Base-by-base conservation (phyloP, 2,888 invertebrate species). In the Drosophila demipolita region DNA sequence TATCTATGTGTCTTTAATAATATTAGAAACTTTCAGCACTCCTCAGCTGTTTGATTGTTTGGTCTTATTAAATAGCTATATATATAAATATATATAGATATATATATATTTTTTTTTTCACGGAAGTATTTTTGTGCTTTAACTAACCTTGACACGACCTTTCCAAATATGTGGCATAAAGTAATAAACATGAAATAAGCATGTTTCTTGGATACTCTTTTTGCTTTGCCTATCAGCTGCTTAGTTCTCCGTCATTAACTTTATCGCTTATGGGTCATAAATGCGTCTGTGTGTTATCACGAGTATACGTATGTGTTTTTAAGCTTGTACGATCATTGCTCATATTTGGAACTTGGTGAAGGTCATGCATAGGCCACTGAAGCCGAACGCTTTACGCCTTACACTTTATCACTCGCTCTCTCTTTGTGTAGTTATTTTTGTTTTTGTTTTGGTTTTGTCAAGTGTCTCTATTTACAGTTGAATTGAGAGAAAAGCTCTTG, bases 131-230 rank as follows among this genome's bases (percentile, higher is more conserved):
- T 38, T 11, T 52, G 15, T 33, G 32, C 50, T 45, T 12, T 6
- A 11, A 17, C 33, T 73, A 82, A 87, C 87, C 84, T 83, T 87
- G 83, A 59, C 73, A 70, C 67, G 84, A 87, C 83, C 73, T 81
- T 53, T 58, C 58, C 49, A 57, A 68, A 64, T 42, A 53, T 53
- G 49, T 54, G 49, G 38, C 53, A 52, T 20, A 3, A 52, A 52
- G 7, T 52, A 33, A 26, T 11, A 49, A 26, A 6, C 29, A 29
- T 29, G 26, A 26, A 29, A 15, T 9, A 53, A 33, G 53, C 26
- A 55, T 54, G 54, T 26, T 54, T n/a, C 12, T 12, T 9, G 26
- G 12, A 12, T 11, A 26, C 54, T 1, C 54, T 38, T 17, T 9
- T 36, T 26, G 23, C n/a, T 5, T 29, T 11, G 38, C 42, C 60